Base-by-base conservation (phyloP, 2,888 invertebrate genomes). In the Cataglyphis albicans region DNA sequence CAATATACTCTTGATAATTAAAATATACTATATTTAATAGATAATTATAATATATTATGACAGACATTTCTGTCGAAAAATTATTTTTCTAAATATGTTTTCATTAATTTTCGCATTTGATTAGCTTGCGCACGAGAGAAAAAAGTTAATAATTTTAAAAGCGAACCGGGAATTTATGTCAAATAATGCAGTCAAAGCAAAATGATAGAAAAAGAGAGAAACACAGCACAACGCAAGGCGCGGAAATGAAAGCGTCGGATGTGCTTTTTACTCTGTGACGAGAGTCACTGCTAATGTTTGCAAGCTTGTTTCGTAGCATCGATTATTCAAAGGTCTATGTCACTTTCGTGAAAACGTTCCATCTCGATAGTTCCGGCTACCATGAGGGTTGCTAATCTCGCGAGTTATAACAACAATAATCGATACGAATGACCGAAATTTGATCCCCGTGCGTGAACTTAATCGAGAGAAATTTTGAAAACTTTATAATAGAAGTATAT, bases 351-450 rank as follows among this genome's bases (percentile, higher is more conserved):
- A 85, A 90, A 89, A 86, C 70, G 65, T 84, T 84, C 81, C 81
- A 90, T 88, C 87, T 84, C 85, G 89, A 89, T 90, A 90, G 89
- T 86, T 83, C 84, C 35, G 73, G 70, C 84, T 70, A 89, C 75
- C 74, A 41, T 57, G 55, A 78, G 82, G 89, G 88, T 89, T 84
- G 82, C 72, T 87, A 89, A 87, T 88, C 87, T 84, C 80, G n/a
- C 25, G 80, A 52, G 83, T 88, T 84, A 74, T 72, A 82, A 38
- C 83, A 76, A 87, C 84, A 85, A 32, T 38, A 82, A 57, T 89
- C 84, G 87, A 88, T 86, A 84, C 57, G 48, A 61, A 59, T 65
- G 78, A 81, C 59, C 59, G 41, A 83, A 83, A 83, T 44, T 67
- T n/a, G 15, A 4, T 1, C 4, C 25, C 5, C 52, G 29, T 41